Evolutionary conservation across 2,113 vertebrate species (phyloP).

Genomic region (Genyomyrus donnyi): DNA sequence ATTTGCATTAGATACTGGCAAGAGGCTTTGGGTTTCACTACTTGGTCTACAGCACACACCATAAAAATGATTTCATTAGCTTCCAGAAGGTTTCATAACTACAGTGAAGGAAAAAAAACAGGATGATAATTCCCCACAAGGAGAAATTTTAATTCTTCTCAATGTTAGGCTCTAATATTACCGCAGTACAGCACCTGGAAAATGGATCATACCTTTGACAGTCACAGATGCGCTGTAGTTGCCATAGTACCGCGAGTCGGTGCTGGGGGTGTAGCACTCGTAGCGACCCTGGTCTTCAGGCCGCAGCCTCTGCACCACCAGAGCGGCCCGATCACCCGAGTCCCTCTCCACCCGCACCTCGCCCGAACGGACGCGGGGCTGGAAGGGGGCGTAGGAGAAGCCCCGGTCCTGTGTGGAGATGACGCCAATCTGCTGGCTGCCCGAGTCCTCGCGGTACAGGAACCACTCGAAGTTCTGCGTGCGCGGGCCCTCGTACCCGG

Average conservation of each 20-base stretch:
- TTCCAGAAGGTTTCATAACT: not conserved
- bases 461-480: conserved; percentile 83
- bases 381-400: conserved; percentile 66
- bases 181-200: not conserved
- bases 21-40: not conserved
- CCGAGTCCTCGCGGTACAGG: conserved; percentile 57
- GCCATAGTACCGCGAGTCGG: conserved; percentile 64
- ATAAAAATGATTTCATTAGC: not conserved
- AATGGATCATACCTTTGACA: conserved; percentile 65
- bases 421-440: conserved; percentile 59
- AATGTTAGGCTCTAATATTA: not conserved
- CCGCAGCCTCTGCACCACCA: conserved; percentile 63
- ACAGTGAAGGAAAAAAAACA: not conserved
- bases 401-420: conserved; percentile 67
- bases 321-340: conserved; percentile 58
- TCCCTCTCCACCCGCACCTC: conserved; percentile 72
- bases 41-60: not conserved
- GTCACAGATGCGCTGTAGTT: conserved; percentile 67
- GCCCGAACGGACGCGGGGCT: conserved; percentile 54
- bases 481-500: conserved; percentile 64
- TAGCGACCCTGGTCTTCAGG: conserved; percentile 71
- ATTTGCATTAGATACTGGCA: conserved; percentile 11
- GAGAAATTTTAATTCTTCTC: not conserved
- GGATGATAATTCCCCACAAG: not conserved
- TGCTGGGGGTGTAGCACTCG: conserved; percentile 81